A percentile compares a stretch with the other conserved stretches of the same genome.
Evolutionary conservation across 2,797 vertebrate genomes (phyloP).

Genomic region (Xiphophorus birchmanni): DNA sequence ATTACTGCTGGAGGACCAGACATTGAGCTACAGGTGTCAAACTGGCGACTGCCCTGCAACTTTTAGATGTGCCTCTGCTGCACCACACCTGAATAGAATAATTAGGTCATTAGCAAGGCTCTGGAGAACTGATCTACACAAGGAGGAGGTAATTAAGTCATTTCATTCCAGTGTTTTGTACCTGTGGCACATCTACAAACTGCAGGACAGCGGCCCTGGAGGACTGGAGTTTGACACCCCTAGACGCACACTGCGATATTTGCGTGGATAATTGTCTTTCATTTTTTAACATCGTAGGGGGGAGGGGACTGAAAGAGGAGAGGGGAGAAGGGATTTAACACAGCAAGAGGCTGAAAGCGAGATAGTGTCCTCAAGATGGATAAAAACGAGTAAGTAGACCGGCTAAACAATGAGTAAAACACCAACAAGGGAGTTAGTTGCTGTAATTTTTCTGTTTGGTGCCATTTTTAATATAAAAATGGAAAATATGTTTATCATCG

Average conservation of each 20-base stretch:
- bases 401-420: neutral
- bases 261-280: slow-evolving; percentile 84
- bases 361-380: slow-evolving; percentile 85
- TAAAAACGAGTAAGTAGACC: slow-evolving; percentile 87
- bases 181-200: too few species aligned
- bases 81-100: too few species aligned
- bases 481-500: slow-evolving; percentile 64
- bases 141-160: too few species aligned
- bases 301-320: slow-evolving; percentile 85
- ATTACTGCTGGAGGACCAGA: slow-evolving; percentile 1
- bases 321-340: slow-evolving; percentile 86
- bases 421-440: neutral
- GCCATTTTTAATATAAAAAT: slow-evolving; percentile 25
- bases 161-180: too few species aligned
- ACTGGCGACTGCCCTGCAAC: too few species aligned
- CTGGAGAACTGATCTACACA: too few species aligned
- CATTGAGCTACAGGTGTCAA: slow-evolving; percentile 1
- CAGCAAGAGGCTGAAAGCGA: slow-evolving; percentile 79
- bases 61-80: too few species aligned
- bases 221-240: neutral
- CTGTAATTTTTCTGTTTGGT: slow-evolving; percentile 10
- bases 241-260: slow-evolving; percentile 63
- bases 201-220: too few species aligned
- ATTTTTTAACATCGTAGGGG: slow-evolving; percentile 84
- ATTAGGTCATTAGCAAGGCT: too few species aligned